Conservation (phyloP, 1,140 invertebrate genomes). For the Alviniconcha marisindica region DNA sequence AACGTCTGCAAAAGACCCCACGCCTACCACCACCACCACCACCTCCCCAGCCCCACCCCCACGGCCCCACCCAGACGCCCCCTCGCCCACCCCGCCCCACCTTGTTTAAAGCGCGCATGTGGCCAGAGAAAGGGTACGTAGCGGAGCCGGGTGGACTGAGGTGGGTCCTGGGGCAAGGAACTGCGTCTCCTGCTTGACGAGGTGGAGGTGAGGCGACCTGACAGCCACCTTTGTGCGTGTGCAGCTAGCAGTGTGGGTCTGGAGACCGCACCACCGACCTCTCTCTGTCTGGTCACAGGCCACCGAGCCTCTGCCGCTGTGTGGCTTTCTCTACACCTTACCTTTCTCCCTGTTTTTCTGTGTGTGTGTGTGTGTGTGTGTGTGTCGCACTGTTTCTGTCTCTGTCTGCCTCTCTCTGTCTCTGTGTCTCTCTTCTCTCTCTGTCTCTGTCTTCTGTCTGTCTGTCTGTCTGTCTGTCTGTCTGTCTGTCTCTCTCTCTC, state of each 20-base stretch:
- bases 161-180: conserved; percentile 15
- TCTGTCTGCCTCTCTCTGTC: not conserved
- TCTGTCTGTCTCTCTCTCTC: not conserved
- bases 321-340: not conserved
- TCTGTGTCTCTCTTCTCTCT: not conserved
- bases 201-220: conserved; percentile 14
- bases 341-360: not conserved
- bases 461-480: not conserved
- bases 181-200: conserved; percentile 35
- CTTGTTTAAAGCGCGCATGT: not conserved
- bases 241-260: not conserved
- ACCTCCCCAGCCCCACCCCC: too few relatives aligned
- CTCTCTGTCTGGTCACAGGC: not conserved
- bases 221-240: conserved; percentile 34
- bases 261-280: not conserved
- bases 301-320: not conserved
- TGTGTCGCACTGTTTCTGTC: not conserved
- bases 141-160: too few relatives aligned
- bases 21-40: too few relatives aligned
- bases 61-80: too few relatives aligned
- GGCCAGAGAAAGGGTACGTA: too few relatives aligned
- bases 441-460: too few relatives aligned
- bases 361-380: not conserved
- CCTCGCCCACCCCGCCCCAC: too few relatives aligned
- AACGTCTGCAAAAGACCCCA: too few relatives aligned